Evolutionary conservation across 2,888 invertebrate genomes (phyloP), one percentile per base, ranked within the genome.

Genomic region (Cephus spinipes): DNA sequence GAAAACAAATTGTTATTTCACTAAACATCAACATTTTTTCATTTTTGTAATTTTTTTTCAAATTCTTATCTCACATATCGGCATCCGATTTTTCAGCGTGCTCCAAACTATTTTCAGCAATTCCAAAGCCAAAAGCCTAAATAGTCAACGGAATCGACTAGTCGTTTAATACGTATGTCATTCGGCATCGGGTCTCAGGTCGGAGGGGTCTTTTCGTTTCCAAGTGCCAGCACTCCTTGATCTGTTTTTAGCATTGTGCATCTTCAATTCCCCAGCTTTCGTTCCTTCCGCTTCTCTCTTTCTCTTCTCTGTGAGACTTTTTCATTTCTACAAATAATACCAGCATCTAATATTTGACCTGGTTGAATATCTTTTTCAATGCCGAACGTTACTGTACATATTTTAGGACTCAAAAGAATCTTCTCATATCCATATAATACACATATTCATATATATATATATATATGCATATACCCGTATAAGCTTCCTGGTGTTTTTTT

Each of bases 91-190:
- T 12, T 71, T 79, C 79, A 74, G 80, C 12, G 4, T 76, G 40
- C 15, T 71, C 80, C n/a, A 69, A 31, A 15, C 12, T 32, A 9
- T 34, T n/a, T 71, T 68, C 69, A 35, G 40, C 34, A 40, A 40
- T 92, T 92, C 79, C 92, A 90, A n/a, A 93, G 85, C 92, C 93
- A 93, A 82, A 92, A 92, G 4, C 90, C 93, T 35, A 93, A 85
- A 81, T 92, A 93, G 82, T 91, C 91, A n/a, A 93, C 91, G 0
- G 93, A 93, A 85, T 93, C 93, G 74, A 85, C 81, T 3, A 93
- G 93, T 82, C 92, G 92, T 80, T 91, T 92, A 0, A 90, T 88
- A 1, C 91, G 89, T 73, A 93, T 91, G 84, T 93, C 92, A 3
- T 92, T 92, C 77, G 93, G 83, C 36, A 90, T 90, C 76, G 93